Base-by-base conservation (phyloP, 2,113 vertebrate species). In the Cranoglanis bouderius region DNA sequence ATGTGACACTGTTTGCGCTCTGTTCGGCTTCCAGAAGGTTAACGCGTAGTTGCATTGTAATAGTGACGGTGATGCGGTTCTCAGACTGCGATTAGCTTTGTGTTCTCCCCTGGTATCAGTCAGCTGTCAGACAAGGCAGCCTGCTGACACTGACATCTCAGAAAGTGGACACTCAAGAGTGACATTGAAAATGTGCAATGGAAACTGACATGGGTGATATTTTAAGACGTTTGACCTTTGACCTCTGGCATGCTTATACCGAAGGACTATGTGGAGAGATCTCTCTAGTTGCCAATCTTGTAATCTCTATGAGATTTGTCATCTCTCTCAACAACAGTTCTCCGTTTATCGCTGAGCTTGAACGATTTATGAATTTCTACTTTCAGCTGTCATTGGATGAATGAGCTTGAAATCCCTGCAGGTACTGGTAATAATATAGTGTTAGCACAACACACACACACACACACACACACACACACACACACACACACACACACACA, bases 91-190 rank as follows among this genome's bases (percentile, higher is more conserved):
- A 93, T 93, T 91, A 91, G 88, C 89, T 87, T 63, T 51, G 85
- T 88, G 81, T 92, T 91, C 91, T 89, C 84, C 85, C 85, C 88
- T 10, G 53, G 81, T 91, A 91, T 88, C 91, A 88, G 43, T 90
- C 88, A 87, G 70, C 88, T 93, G 92, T 93, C 91, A 88, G 88
- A 85, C 80, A 81, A 3, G 43, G 38, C 81, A 87, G 57, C 59
- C 18, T 32, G 35, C 82, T 88, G 89, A 90, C 89, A 85, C 86
- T 49, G 80, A 87, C 26, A 55, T 55, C 81, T 29, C 29, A 63
- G 83, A 82, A 85, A 90, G 65, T 85, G 77, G 84, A 85, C 26
- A 72, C 53, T 85, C 72, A 61, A 51, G 46, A 88, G 46, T 80
- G 89, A 91, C 87, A 84, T 35, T 74, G 84, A 90, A 87, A 85